Conservation (phyloP, 2,888 invertebrate species). For the Laothoe populi region DNA sequence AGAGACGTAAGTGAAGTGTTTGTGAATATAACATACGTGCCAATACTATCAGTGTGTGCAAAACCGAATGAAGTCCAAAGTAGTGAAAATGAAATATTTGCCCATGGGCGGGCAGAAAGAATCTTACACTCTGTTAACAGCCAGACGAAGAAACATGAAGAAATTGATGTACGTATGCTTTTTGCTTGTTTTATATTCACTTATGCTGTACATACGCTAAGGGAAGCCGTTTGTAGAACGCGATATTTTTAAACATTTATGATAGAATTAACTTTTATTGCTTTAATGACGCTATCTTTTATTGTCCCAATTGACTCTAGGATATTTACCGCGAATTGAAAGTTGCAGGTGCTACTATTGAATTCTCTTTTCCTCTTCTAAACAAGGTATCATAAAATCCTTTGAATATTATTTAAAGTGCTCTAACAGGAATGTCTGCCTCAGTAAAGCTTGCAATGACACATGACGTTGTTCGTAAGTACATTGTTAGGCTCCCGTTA, state of each 20-base stretch:
- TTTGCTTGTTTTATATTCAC: constrained; percentile 29
- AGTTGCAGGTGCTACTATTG: not conserved
- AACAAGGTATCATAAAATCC: not conserved
- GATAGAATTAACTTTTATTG: not conserved
- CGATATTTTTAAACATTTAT: not conserved
- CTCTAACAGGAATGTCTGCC: not conserved
- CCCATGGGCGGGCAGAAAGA: constrained; percentile 85
- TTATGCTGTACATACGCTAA: not conserved
- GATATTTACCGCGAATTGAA: not conserved
- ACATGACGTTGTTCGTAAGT: constrained; percentile 43
- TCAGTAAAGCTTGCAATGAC: constrained; percentile 38
- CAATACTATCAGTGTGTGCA: constrained; percentile 46
- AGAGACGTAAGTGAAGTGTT: constrained; percentile 43
- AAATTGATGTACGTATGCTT: constrained; percentile 85
- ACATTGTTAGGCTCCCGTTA: constrained; percentile 44
- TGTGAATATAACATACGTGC: constrained; percentile 44
- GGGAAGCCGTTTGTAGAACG: not conserved
- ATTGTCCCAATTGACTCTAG: not conserved
- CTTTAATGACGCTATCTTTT: not conserved
- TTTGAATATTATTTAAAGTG: not conserved
- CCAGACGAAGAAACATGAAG: constrained; percentile 87
- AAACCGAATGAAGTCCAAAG: constrained; percentile 81
- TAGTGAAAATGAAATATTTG: constrained; percentile 86
- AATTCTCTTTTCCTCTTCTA: not conserved
- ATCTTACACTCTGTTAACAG: constrained; percentile 85